phyloP scores from a whole-genome alignment of 2,888 invertebrate species.

The Pammene aurita region DNA sequence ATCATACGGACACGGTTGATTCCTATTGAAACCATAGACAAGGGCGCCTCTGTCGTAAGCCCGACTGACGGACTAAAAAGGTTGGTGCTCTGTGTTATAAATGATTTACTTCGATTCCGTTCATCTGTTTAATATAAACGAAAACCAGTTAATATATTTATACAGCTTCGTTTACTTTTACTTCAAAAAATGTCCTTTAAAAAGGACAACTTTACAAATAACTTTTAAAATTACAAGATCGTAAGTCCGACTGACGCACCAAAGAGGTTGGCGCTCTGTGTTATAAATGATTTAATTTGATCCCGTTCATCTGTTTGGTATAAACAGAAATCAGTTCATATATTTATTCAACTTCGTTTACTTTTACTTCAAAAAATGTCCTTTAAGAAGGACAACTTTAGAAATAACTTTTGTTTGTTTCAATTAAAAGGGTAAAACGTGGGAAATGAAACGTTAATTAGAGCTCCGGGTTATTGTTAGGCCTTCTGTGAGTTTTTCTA shows the following conservation, averaged over 20 bases:
- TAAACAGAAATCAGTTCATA: background rate
- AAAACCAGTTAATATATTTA: background rate
- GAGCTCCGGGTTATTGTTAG: constrained; percentile 21
- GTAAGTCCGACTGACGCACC: too few species aligned
- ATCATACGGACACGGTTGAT: too few species aligned
- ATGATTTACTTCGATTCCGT: background rate
- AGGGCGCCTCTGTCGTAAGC: too few species aligned
- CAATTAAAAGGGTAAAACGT: constrained; percentile 22
- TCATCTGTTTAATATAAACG: background rate
- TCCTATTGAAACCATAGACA: too few species aligned
- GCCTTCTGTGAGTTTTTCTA: background rate
- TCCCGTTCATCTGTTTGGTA: background rate
- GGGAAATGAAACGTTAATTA: constrained; percentile 28
- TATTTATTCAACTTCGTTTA: background rate
- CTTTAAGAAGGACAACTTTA: constrained; percentile 1
- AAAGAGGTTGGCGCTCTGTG: too few species aligned
- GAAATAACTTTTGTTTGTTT: constrained; percentile 29
- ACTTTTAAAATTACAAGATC: too few species aligned
- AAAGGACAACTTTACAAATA: constrained; percentile 3
- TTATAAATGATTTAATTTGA: background rate
- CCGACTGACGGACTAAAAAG: too few species aligned
- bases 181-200: constrained; percentile 10
- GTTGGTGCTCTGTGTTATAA: too few species aligned
- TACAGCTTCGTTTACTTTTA: background rate
- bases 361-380: constrained; percentile 2